Percentiles rank a stretch among this genome's conserved stretches.
Evolutionary conservation across 2,113 vertebrate genomes (phyloP).

Genomic region (Rafetus swinhoei): DNA sequence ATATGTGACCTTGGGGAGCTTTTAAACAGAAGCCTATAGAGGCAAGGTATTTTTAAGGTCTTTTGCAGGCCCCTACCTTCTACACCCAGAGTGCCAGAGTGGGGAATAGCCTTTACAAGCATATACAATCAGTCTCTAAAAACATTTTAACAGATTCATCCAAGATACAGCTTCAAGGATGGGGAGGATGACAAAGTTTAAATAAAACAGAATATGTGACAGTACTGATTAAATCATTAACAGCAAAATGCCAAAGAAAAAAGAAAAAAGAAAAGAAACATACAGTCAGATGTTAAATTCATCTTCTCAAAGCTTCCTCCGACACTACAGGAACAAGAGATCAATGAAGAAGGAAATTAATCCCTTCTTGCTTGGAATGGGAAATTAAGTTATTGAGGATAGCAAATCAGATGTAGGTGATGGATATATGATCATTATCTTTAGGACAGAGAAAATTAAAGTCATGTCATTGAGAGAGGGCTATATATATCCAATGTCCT

Average conservation of each 20-base stretch:
- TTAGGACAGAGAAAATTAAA: conserved; percentile 23
- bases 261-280: background rate
- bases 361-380: background rate
- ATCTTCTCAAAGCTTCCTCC: conserved; percentile 30
- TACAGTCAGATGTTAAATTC: background rate
- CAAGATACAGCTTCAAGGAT: background rate
- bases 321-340: background rate
- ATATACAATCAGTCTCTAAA: background rate
- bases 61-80: too few relatives aligned
- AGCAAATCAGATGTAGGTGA: conserved; percentile 38
- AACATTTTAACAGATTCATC: background rate
- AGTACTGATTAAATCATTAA: background rate
- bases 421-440: conserved; percentile 10
- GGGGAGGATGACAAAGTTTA: background rate
- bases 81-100: too few relatives aligned
- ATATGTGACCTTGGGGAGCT: too few relatives aligned
- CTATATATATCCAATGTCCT: background rate
- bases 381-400: conserved; percentile 36
- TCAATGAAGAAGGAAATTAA: conserved; percentile 53
- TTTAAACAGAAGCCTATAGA: too few relatives aligned
- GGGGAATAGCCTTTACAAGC: too few relatives aligned
- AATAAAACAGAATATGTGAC: background rate
- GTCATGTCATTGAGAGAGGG: background rate
- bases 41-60: too few relatives aligned
- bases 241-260: background rate